Base-by-base conservation (phyloP, 2,797 vertebrate genomes). In the Echeneis naucrates region DNA sequence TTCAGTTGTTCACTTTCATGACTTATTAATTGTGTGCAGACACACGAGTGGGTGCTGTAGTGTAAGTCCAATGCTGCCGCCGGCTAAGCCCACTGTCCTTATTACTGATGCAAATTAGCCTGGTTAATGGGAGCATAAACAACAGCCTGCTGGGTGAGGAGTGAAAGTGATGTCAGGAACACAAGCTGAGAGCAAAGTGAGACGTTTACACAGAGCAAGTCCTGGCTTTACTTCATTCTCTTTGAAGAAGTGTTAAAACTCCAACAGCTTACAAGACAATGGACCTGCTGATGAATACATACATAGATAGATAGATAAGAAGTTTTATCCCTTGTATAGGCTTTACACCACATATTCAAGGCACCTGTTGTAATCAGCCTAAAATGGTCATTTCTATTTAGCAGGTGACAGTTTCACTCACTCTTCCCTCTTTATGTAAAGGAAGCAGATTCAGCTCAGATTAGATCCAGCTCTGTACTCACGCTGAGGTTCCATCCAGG, bases 11-110 rank as follows among this genome's bases (percentile, higher is more conserved):
- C 40, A n/a, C 10, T 0, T 74, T 87, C 54, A 81, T 83, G 32
- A 85, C 80, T 85, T 87, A 86, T 83, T 83, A 56, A 89, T 75
- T 9, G 45, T 63, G 68, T 63, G 82, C 71, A 80, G 12, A 54
- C 14, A 72, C 64, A 70, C 68, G 50, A 48, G 48, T 19, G 42
- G 24, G 45, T 4, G 8, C 68, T 68, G 58, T 62, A 21, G 45
- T 45, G 70, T 51, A n/a, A 59, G n/a, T 0, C 8, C 65, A 11
- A 19, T 6, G 6, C 35, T 17, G 11, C 52, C 47, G 47, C 47
- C 40, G 42, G 37, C 32, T 50, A 19, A 8, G 16, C 56, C 37
- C 2, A 0, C 50, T 57, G 62, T 40, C 27, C 24, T 1, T 44
- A 19, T 5, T 5, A 33, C 35, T 65, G 54, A 78, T 32, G 50